Evolutionary conservation across 2,888 invertebrate genomes (phyloP), one percentile per base, ranked within the genome.

Genomic region (Euproctis similis): DNA sequence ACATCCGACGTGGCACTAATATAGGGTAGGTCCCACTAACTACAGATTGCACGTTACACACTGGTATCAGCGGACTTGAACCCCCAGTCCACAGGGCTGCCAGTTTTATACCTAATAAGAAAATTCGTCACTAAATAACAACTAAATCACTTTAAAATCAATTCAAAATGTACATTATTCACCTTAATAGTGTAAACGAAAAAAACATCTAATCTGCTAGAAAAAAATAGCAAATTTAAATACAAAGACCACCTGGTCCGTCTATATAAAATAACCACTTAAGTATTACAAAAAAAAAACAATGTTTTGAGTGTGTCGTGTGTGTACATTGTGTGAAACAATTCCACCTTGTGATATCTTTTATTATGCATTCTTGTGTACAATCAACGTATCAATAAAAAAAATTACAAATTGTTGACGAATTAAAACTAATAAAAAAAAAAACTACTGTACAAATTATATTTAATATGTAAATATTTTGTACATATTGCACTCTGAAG

Each of bases 401-500:
- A 60, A 53, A 63, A 81, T 81, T 80, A 77, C 6, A 4, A 14
- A 14, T n/a, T 81, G 80, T 80, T 72, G 77, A 78, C 72, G 71
- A 59, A 78, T 80, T 80, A 82, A 72, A 82, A 80, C 80, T 81
- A 82, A n/a, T n/a, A n/a, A n/a, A n/a, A n/a, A n/a, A 81, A 59
- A 77, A 82, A 70, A 62, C 80, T 66, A 82, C 84, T 82, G 82
- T 84, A 82, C 82, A 82, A 59, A 69, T 72, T 70, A 78, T 77
- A 77, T 75, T 76, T 87, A 63, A 69, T 71, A 80, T 82, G 82
- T 82, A 84, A 87, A 87, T 88, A 88, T 89, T n/a, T 89, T 89
- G 88, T 89, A 89, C 88, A 89, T 89, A 89, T 89, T 89, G 89
- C 89, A 89, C 89, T 88, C 88, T 87, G 82, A 84, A 82, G 74